Conservation (phyloP, 2,113 vertebrate genomes). For the Cyanistes caeruleus region DNA sequence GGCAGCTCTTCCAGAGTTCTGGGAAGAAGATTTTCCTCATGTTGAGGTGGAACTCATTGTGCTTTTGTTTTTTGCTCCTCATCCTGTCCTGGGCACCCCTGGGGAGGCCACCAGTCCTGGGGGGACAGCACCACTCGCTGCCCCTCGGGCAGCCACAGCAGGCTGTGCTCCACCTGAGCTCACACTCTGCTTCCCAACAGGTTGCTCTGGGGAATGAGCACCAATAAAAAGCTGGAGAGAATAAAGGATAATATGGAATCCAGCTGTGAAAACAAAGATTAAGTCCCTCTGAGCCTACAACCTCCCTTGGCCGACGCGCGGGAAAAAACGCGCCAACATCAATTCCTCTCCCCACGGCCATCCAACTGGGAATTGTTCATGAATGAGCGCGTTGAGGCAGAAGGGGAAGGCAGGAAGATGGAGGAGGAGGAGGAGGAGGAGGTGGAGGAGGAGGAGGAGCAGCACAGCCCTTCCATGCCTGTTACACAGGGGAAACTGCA, state of each 20-base stretch:
- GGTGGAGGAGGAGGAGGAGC: background rate
- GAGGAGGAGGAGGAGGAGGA: background rate
- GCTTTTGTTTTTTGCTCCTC: background rate
- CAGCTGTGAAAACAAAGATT: constrained; percentile 67
- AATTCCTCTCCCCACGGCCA: background rate
- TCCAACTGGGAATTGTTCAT: background rate
- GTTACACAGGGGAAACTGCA: background rate
- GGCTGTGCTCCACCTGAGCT: rapidly evolving
- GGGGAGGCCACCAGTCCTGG: background rate
- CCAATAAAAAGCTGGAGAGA: background rate
- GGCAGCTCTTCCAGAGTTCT: background rate
- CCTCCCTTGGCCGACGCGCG: background rate
- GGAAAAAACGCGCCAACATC: background rate
- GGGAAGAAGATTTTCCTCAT: background rate
- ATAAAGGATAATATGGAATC: background rate
- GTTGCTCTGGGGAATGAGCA: rapidly evolving
- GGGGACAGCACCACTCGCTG: background rate
- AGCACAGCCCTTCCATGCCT: background rate
- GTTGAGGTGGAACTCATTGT: background rate
- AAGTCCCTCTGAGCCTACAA: background rate
- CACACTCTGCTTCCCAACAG: background rate
- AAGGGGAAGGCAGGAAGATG: background rate
- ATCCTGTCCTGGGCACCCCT: background rate
- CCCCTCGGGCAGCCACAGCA: background rate
- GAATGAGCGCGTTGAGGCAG: background rate